Conservation (phyloP, 2,888 invertebrate species). For the Platerodrilus igneus region DNA sequence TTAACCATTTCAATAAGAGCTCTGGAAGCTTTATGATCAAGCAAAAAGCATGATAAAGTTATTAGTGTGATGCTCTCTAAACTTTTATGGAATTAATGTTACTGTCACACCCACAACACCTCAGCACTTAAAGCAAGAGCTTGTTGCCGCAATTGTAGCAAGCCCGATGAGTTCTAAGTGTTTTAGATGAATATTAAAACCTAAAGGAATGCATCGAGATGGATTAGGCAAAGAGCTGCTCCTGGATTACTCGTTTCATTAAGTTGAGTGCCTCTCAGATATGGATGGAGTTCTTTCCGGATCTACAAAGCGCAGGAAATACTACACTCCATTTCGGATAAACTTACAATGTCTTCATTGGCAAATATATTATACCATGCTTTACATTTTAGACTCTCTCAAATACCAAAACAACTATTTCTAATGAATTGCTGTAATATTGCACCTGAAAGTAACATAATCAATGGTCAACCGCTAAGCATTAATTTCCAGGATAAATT, state of each 20-base stretch:
- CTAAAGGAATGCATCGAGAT: slow-evolving; percentile 48
- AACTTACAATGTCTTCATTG: slow-evolving; percentile 43
- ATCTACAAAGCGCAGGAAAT: slow-evolving; percentile 31
- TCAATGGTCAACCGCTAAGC: too few relatives aligned
- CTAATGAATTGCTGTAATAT: too few relatives aligned
- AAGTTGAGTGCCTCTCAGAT: slow-evolving; percentile 52
- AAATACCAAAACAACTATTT: background rate
- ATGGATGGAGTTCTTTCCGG: slow-evolving; percentile 45
- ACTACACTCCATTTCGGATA: slow-evolving; percentile 44
- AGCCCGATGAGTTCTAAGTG: slow-evolving; percentile 42
- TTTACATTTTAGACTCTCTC: slow-evolving; percentile 12
- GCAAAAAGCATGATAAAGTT: too few relatives aligned
- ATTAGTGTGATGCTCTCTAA: too few relatives aligned
- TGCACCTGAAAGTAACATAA: too few relatives aligned
- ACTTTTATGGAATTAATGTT: too few relatives aligned
- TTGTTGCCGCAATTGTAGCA: slow-evolving; percentile 44
- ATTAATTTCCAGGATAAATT: slow-evolving; percentile 41
- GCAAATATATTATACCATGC: slow-evolving; percentile 17
- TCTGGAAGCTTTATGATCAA: too few relatives aligned
- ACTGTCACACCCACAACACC: slow-evolving; percentile 24
- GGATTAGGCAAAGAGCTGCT: slow-evolving; percentile 47
- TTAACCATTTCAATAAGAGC: too few relatives aligned
- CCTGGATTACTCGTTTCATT: slow-evolving; percentile 55
- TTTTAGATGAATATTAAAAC: slow-evolving; percentile 48
- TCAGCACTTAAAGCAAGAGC: slow-evolving; percentile 43